Base-by-base conservation (phyloP, 2,797 vertebrate genomes). In the Epinephelus coioides region DNA sequence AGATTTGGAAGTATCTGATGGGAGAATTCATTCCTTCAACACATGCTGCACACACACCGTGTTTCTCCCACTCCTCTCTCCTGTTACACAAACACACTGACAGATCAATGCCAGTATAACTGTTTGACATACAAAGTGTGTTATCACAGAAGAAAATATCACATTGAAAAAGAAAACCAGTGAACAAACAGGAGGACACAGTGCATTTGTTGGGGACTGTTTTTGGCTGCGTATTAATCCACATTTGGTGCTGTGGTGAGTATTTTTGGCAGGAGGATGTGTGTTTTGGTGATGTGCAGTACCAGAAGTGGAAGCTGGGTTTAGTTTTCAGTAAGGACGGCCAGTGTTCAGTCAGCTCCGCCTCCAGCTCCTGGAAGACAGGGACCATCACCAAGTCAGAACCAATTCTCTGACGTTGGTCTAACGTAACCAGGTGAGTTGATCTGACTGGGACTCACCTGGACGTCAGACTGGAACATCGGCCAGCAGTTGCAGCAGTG, bases 21-120 rank as follows among this genome's bases (percentile, higher is more conserved):
- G 89, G 93, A 18, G 89, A 94, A 63, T 92, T 91, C 51, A 94
- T 69, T 2, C 82, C 90, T 53, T 96, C 95, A 0, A 89, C 80
- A 11, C 94, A 96, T 0, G 89, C 94, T 0, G 94, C 95, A n/a
- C 94, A 95, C 0, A 70, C 87, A 0, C 95, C 95, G 0, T 96
- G 96, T 83, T 95, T 96, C 14, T 60, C 7, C 96, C 96, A 96
- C 73, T 96, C 95, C 0, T 94, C 76, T 12, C 3, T 90, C 95
- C 95, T 96, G 82, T 2, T 0, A 15, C 38, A 76, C n/a, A 51
- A 47, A 61, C 62, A 66, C 27, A 30, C 27, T 30, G 27, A 30
- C 14, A 68, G 49, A 70, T 19, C 60, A 27, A 50, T 34, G 34
- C 34, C 2, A 1, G 34, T 34, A 1, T 34, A 34, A 34, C 34